These are phyloP conservation scores for Podabrus alpinus DNA, from an alignment of 2,888 invertebrate genomes.

Conservation along the genomic window DNA sequence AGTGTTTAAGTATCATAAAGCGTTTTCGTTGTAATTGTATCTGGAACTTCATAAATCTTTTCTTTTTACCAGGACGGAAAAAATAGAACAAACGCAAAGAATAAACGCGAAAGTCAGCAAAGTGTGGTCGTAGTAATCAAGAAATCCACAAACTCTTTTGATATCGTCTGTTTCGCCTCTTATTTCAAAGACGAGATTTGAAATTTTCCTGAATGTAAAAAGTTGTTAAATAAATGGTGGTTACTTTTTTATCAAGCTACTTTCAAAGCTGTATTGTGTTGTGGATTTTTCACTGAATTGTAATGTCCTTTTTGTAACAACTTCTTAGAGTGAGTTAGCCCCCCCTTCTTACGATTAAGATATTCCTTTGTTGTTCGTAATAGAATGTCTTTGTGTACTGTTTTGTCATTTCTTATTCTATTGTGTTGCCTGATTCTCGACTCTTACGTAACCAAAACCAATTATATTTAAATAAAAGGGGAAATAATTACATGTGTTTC, in stretches of 20 bases:
- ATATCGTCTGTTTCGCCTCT: slow-evolving; percentile 7
- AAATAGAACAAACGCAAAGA: slow-evolving; percentile 29
- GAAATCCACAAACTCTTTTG: slow-evolving; percentile 16
- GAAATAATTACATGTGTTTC: slow-evolving; percentile 18
- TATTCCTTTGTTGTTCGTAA: slow-evolving; percentile 26
- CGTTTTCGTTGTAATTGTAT: slow-evolving; percentile 26
- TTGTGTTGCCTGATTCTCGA: slow-evolving; percentile 13
- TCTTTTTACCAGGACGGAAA: slow-evolving; percentile 21
- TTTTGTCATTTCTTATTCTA: slow-evolving; percentile 29
- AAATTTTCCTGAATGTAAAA: slow-evolving; percentile 1
- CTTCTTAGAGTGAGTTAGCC: slow-evolving; percentile 20
- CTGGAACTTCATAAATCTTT: slow-evolving; percentile 29
- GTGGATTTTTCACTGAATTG: slow-evolving; percentile 28
- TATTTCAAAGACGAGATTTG: background rate
- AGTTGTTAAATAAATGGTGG: slow-evolving; percentile 26
- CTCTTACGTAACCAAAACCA: slow-evolving; percentile 16
- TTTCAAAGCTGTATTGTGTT: slow-evolving; percentile 22
- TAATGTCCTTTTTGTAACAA: slow-evolving; percentile 28
- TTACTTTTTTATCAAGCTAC: slow-evolving; percentile 29
- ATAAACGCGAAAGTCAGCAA: slow-evolving; percentile 27
- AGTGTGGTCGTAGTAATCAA: slow-evolving; percentile 17
- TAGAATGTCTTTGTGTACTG: slow-evolving; percentile 27
- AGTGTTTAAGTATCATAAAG: slow-evolving; percentile 25
- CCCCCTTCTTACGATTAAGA: slow-evolving; percentile 24
- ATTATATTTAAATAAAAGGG: slow-evolving; percentile 20